Percentiles rank a stretch among this genome's conserved stretches.
Evolutionary conservation across 2,888 invertebrate genomes (phyloP).

Genomic region (Timema podura): DNA sequence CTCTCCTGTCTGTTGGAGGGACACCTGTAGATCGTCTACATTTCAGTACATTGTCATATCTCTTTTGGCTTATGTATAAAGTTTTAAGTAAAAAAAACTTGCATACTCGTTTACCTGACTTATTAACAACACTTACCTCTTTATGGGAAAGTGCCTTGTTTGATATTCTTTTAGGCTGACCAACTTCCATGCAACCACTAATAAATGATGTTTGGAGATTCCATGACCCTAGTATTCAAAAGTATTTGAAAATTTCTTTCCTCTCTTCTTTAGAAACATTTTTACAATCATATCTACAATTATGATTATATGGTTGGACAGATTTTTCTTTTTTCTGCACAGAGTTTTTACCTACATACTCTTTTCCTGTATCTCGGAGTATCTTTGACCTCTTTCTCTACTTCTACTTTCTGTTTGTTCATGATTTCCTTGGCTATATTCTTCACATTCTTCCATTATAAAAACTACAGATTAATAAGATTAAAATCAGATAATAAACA

Average conservation of each 20-base stretch:
- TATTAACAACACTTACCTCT: not conserved
- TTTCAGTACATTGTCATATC: constrained; percentile 5
- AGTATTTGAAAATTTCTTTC: not conserved
- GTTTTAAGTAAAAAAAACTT: constrained; percentile 12
- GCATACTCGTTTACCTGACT: not conserved
- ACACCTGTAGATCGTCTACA: not conserved
- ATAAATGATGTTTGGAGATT: constrained; percentile 11
- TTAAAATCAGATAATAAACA: not conserved
- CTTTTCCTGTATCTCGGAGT: not conserved
- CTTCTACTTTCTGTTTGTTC: no score
- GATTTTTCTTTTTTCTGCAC: constrained; percentile 10
- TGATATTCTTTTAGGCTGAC: constrained; percentile 6
- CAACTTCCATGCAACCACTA: not conserved
- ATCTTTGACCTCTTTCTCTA: no score
- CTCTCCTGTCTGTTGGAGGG: constrained; percentile 7
- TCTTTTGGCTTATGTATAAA: not conserved
- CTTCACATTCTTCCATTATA: no score
- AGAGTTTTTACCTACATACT: not conserved
- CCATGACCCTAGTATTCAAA: constrained; percentile 6
- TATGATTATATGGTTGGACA: no score
- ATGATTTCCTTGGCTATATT: no score
- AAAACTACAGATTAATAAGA: not conserved
- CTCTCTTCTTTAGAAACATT: not conserved
- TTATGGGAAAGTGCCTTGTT: not conserved
- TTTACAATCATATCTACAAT: no score